Conservation (phyloP, 2,113 vertebrate genomes). For the mouse (Mus musculus) region GRCm39 chr1:175861501-175862000, state of each 20-base stretch:
- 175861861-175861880: neutral
- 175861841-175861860: neutral
- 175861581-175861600: neutral
- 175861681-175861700: neutral
- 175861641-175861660: neutral
- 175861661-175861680: neutral
- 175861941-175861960: too few species aligned
- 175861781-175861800: neutral
- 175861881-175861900: neutral
- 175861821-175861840: fast-evolving
- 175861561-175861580: neutral
- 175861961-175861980: neutral
- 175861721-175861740: neutral
- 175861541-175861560: neutral
- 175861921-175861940: too few species aligned
- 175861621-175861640: neutral
- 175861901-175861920: neutral
- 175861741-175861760: neutral
- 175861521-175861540: neutral
- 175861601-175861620: neutral
- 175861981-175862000: neutral
- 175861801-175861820: neutral
- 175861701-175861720: neutral
- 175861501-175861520: neutral
- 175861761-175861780: too few species aligned